Percentiles rank a stretch among this genome's conserved stretches.
phyloP scores from a whole-genome alignment of 2,888 invertebrate genomes.

The Hedychridium roseum region DNA sequence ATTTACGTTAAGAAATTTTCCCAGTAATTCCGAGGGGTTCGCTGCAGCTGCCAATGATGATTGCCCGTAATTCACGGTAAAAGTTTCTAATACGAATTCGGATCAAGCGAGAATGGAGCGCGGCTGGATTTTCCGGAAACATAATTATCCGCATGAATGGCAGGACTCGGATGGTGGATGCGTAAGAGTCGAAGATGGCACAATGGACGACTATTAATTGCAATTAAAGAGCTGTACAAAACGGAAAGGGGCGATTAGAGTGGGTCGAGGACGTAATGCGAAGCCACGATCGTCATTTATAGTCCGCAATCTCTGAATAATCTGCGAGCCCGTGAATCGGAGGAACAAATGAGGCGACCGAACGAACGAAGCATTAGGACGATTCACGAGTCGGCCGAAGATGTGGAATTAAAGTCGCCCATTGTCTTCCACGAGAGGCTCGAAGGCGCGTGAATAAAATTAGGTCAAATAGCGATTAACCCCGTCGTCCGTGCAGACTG shows the following conservation, averaged over 20 bases:
- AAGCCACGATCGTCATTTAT: constrained; percentile 37
- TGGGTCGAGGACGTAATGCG: constrained; percentile 25
- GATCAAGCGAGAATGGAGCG: no score
- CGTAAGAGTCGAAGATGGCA: no score
- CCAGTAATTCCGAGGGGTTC: no score
- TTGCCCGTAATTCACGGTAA: no score
- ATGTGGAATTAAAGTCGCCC: constrained; percentile 46
- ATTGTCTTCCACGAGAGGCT: constrained; percentile 53
- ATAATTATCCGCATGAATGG: no score
- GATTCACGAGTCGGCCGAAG: constrained; percentile 25
- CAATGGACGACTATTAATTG: constrained; percentile 33
- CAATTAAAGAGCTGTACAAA: constrained; percentile 31
- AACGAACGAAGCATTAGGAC: constrained; percentile 21
- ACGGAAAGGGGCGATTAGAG: constrained; percentile 1
- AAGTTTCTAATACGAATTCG: no score
- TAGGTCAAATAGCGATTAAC: constrained; percentile 62
- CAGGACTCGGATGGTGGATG: no score
- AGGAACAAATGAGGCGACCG: no score
- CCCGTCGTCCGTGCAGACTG: constrained; percentile 40
- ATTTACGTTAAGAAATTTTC: no score
- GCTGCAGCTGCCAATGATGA: no score
- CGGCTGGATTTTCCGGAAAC: no score
- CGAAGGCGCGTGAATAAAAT: constrained; percentile 57
- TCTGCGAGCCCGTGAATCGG: no score
- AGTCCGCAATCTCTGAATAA: constrained; percentile 33